Evolutionary conservation across 2,797 vertebrate species (phyloP).

Genomic region (Sebastes ruberrimus): DNA sequence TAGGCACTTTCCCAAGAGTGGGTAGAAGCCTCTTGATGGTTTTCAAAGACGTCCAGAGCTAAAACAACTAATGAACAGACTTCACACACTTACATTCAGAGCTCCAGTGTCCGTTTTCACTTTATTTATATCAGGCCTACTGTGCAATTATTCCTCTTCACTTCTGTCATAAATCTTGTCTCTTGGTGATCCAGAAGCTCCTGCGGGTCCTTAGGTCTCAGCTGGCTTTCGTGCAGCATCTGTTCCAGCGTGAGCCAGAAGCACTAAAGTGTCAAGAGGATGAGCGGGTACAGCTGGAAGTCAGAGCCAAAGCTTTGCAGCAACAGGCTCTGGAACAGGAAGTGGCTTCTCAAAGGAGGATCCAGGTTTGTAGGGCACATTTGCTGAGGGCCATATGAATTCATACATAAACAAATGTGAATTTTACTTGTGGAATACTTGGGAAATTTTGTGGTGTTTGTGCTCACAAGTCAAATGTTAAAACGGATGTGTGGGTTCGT

Average conservation of each 20-base stretch:
- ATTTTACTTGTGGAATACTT: neutral
- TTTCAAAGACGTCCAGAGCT: neutral
- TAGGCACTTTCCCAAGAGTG: neutral
- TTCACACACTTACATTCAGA: neutral
- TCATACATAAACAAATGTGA: constrained; percentile 21
- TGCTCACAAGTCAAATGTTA: neutral
- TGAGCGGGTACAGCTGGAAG: constrained; percentile 75
- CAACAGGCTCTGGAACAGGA: constrained; percentile 80
- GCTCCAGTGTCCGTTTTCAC: neutral
- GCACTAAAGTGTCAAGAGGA: constrained; percentile 76
- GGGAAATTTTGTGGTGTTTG: neutral
- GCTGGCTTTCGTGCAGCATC: constrained; percentile 77
- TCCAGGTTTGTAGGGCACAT: constrained; percentile 83
- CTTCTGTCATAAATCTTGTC: constrained; percentile 5
- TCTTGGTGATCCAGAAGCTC: constrained; percentile 79
- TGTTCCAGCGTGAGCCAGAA: constrained; percentile 78
- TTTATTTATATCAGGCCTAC: neutral
- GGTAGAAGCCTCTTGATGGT: constrained; percentile 4
- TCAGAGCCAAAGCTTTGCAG: constrained; percentile 78
- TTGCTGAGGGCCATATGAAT: constrained; percentile 41
- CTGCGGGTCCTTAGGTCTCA: constrained; percentile 83
- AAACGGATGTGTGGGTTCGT: constrained; percentile 5
- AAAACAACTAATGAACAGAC: neutral
- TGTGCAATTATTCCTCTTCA: neutral
- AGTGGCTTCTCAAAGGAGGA: constrained; percentile 77